Evolutionary conservation across 2,888 invertebrate genomes (phyloP).

Genomic region (Pristionchus japonicus): DNA sequence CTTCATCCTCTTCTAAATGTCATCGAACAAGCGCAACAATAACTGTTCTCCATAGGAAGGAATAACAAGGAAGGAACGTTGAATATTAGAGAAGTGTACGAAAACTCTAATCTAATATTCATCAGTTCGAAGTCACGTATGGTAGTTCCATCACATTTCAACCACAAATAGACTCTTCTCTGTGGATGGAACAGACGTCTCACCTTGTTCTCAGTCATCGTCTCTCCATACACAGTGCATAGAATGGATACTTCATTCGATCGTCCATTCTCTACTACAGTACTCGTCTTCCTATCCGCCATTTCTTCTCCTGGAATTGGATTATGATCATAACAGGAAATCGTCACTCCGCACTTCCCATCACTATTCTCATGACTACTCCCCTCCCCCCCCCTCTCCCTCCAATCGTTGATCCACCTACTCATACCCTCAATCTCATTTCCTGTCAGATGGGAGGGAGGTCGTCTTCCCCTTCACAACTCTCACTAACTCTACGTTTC

Average conservation of each 20-base stretch:
- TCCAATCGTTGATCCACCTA: conserved; percentile 17
- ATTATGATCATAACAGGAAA: conserved; percentile 27
- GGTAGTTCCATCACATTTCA: background rate
- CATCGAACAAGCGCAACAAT: background rate
- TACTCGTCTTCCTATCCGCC: conserved; percentile 23
- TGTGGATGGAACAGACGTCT: background rate
- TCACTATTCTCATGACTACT: background rate
- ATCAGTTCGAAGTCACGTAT: background rate
- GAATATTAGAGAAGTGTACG: background rate
- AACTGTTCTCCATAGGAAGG: background rate
- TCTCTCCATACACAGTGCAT: conserved; percentile 21
- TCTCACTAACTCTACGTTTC: background rate
- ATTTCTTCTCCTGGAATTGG: background rate
- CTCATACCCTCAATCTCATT: conserved; percentile 16
- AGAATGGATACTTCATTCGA: conserved; percentile 16
- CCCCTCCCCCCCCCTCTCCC: background rate
- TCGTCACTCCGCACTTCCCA: conserved; percentile 11
- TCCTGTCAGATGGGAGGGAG: conserved; percentile 3
- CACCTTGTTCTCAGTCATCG: background rate
- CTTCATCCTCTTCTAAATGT: background rate
- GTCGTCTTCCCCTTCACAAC: background rate
- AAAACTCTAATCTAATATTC: background rate
- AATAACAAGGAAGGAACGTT: background rate
- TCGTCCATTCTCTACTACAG: background rate
- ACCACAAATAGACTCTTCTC: background rate